Conservation (phyloP, 2,113 vertebrate genomes). For the Neogale vison region DNA sequence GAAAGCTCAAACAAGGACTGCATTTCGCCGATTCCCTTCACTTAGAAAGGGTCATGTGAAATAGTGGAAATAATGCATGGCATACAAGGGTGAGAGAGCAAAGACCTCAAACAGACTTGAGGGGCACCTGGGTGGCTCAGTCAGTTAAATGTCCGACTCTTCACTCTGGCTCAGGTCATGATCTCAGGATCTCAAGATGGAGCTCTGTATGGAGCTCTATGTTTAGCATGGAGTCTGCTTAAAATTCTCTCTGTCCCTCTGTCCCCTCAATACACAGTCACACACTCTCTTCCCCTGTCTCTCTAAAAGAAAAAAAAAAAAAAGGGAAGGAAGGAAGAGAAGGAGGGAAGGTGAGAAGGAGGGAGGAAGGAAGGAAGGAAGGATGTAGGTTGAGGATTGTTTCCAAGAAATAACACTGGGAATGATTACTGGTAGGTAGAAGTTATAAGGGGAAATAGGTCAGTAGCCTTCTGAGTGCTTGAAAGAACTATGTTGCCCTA, state of each 20-base stretch:
- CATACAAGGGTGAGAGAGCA: not conserved
- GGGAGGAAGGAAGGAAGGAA: not conserved
- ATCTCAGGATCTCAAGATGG: not conserved
- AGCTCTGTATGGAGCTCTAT: not conserved
- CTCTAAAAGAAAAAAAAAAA: not conserved
- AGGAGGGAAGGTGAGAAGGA: not conserved
- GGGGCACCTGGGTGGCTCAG: not conserved
- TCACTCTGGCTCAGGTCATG: not conserved
- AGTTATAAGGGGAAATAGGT: not conserved
- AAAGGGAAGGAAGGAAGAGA: too few relatives aligned
- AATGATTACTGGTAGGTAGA: not conserved
- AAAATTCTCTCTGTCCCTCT: not conserved
- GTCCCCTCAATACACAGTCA: not conserved
- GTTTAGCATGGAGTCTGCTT: not conserved
- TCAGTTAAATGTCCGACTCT: not conserved
- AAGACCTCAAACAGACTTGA: not conserved
- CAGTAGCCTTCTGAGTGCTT: not conserved
- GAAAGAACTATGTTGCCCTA: not conserved
- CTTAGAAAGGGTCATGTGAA: not conserved
- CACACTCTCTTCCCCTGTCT: not conserved
- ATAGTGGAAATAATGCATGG: not conserved
- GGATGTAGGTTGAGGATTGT: not conserved
- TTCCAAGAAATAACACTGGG: not conserved
- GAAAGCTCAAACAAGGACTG: not conserved
- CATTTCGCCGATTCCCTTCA: not conserved